Evolutionary conservation across 2,888 invertebrate genomes (phyloP).

Genomic region (Lithosia quadra): DNA sequence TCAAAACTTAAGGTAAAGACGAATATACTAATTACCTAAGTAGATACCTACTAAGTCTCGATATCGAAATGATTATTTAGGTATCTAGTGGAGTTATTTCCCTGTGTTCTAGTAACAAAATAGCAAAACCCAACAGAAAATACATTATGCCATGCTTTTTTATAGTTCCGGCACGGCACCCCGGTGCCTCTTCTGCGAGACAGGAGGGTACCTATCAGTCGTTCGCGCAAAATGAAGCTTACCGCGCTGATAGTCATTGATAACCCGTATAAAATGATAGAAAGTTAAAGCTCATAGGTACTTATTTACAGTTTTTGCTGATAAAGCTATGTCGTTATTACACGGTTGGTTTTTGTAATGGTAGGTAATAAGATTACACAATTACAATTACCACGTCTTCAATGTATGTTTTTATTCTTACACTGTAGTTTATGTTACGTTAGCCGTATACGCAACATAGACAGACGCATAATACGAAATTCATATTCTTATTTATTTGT

Average conservation of each 20-base stretch:
- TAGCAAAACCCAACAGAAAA: no score
- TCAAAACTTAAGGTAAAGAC: no score
- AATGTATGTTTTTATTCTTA: background rate
- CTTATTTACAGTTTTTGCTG: background rate
- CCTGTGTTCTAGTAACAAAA: no score
- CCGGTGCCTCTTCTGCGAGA: no score
- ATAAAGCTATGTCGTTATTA: background rate
- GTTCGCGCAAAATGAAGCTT: no score
- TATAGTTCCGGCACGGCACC: no score
- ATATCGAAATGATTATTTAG: no score
- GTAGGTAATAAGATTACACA: background rate
- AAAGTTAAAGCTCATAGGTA: background rate
- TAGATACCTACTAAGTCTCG: no score
- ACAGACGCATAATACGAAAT: background rate
- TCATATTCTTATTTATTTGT: background rate
- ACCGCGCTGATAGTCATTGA: background rate
- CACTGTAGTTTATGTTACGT: background rate
- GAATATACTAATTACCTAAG: no score
- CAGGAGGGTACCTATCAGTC: no score
- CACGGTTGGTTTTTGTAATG: background rate
- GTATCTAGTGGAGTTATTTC: no score
- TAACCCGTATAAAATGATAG: background rate
- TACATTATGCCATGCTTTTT: no score
- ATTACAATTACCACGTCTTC: background rate
- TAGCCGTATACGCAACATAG: background rate